Percentiles rank a stretch among this genome's conserved stretches.
Conservation (phyloP, 2,113 vertebrate genomes). For the Nibea coibor region DNA sequence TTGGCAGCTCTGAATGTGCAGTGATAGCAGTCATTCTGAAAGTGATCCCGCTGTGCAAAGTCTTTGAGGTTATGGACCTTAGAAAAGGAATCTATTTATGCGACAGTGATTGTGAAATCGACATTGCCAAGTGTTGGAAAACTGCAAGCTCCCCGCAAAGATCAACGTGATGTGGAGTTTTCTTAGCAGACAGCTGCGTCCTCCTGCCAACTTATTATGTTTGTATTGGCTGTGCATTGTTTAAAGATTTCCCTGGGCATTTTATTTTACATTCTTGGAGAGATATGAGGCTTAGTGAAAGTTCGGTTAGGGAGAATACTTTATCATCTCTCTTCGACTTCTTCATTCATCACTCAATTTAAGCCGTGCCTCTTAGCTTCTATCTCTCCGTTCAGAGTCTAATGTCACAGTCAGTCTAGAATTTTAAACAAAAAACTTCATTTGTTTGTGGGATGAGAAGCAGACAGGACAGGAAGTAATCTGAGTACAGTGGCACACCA, state of each 20-base stretch:
- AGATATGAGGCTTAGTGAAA: conserved; percentile 5
- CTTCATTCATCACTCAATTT: conserved; percentile 3
- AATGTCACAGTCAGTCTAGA: neutral
- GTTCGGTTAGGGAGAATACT: neutral
- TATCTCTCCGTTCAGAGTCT: conserved; percentile 8
- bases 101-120: conserved; percentile 35
- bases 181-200: neutral
- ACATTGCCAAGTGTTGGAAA: conserved; percentile 37
- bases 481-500: neutral
- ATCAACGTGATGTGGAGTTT: neutral
- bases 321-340: neutral
- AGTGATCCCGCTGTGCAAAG: conserved; percentile 30
- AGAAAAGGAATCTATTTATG: conserved; percentile 40
- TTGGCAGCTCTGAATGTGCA: conserved; percentile 48
- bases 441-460: neutral
- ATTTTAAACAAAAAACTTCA: neutral
- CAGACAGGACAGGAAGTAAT: neutral
- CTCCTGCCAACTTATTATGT: conserved; percentile 11
- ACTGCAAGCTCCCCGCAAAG: neutral
- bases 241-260: conserved; percentile 10
- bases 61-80: conserved; percentile 41
- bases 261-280: conserved; percentile 1
- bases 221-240: conserved; percentile 6
- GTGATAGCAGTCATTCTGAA: conserved; percentile 44
- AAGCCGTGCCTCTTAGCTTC: neutral